Base-by-base conservation (phyloP, 2,888 invertebrate species). In the Lasioglossum lativentre region DNA sequence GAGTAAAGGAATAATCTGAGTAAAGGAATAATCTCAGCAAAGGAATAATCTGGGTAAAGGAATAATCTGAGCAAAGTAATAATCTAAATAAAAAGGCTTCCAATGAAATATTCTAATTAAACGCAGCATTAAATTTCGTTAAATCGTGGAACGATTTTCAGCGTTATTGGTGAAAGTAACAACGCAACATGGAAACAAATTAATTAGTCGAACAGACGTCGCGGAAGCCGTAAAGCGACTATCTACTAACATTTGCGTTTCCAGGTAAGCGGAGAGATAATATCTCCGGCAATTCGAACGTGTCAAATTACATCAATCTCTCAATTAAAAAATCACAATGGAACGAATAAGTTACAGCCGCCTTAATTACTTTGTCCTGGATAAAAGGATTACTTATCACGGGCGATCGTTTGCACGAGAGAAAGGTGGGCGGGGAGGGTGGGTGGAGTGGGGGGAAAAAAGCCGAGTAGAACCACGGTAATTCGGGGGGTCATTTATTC, bases 401-500 rank as follows among this genome's bases (percentile, higher is more conserved):
- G 40, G 40, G 23, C 68, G 68, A 82, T 78, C 78, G 75, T 59
- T 72, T 42, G 75, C 52, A 23, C 34, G 34, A 38, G 66, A 30
- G 45, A 38, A 19, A 30, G 4, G 14, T n/a, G 14, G 16, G 0
- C 16, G 23, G 3, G 23, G 4, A 30, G 3, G 56, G 10, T 2
- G 16, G 40, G 19, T 10, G 34, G 16, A 10, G 59, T 6, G 10
- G 34, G 16, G 16, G 45, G 16, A 16, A 27, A 34, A 6, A 23
- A 52, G 23, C 40, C 45, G 56, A 45, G n/a, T 34, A 38, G 68
- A 47, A 56, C 16, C 30, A 56, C 47, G 59, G 73, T 80, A 83
- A 83, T 80, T 83, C 76, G 68, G 45, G 38, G 27, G 73, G 77
- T 77, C 76, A 81, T 83, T 83, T 83, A 83, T 68, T 80, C 66